Evolutionary conservation across 2,888 invertebrate species (phyloP).

Genomic region (Polia nebulosa): DNA sequence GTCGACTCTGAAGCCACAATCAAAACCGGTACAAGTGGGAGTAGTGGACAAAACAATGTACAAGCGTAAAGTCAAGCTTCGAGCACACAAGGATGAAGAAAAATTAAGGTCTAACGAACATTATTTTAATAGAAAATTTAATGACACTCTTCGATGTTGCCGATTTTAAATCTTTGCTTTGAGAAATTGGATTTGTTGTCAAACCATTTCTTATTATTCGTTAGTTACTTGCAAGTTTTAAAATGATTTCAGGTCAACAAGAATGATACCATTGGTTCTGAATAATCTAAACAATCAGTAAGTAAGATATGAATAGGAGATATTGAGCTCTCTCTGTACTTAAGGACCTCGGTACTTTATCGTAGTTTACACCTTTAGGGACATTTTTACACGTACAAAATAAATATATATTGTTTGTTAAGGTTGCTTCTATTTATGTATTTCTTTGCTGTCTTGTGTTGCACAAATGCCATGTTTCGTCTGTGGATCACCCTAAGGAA

Average conservation of each 20-base stretch:
- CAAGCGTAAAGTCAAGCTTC: not conserved
- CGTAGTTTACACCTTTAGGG: too few species aligned
- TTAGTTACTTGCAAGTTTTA: slow-evolving; percentile 9
- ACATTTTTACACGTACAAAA: not conserved
- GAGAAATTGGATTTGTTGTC: not conserved
- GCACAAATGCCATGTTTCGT: not conserved
- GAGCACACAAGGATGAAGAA: not conserved
- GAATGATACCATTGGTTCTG: slow-evolving; percentile 60
- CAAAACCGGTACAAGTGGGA: not conserved
- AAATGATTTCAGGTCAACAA: slow-evolving; percentile 63
- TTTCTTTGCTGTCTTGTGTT: not conserved
- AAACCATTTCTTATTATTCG: not conserved
- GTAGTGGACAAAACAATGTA: not conserved
- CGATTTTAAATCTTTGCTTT: not conserved
- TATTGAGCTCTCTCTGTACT: not conserved
- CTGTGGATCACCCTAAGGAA: not conserved
- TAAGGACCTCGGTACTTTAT: not conserved
- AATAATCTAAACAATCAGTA: slow-evolving; percentile 44
- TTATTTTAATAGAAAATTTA: slow-evolving; percentile 2
- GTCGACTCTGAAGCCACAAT: not conserved
- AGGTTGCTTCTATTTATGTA: not conserved
- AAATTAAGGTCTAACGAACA: slow-evolving; percentile 28
- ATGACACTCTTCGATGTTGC: not conserved
- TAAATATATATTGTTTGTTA: not conserved
- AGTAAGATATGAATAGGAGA: not conserved